Conservation (phyloP, 2,113 vertebrate genomes). For the Toxostoma redivivum region DNA sequence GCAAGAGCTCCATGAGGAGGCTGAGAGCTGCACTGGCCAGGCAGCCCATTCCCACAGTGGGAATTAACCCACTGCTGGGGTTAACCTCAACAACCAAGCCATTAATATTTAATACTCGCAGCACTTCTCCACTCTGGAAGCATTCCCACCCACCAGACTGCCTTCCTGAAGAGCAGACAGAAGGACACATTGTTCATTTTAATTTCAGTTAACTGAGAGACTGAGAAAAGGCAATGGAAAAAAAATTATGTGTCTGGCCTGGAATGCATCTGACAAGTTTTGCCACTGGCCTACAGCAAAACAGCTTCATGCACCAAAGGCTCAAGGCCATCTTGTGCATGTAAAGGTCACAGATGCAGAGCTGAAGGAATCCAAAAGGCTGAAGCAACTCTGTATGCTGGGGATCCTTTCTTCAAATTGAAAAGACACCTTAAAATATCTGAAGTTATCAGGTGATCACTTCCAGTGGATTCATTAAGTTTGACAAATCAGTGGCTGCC, state of each 20-base stretch:
- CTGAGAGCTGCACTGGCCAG: fast-evolving
- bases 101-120: not conserved
- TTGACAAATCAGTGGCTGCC: not conserved
- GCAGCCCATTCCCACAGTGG: not conserved
- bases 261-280: not conserved
- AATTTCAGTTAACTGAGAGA: not conserved
- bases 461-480: not conserved
- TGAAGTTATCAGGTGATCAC: not conserved
- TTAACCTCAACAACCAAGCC: not conserved
- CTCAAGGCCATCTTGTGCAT: not conserved
- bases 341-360: not conserved
- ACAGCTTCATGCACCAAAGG: not conserved
- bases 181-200: not conserved
- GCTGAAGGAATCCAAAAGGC: not conserved
- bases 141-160: not conserved
- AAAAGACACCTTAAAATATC: not conserved
- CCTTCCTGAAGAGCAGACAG: slow-evolving; percentile 9
- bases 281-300: not conserved
- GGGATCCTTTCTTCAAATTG: not conserved
- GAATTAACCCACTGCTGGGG: not conserved
- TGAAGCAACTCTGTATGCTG: not conserved
- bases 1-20: not conserved
- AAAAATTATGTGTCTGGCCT: not conserved
- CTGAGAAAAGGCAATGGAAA: not conserved
- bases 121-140: not conserved